phyloP scores from a whole-genome alignment of 1,140 invertebrate species.

The Meloidogyne floridensis region DNA sequence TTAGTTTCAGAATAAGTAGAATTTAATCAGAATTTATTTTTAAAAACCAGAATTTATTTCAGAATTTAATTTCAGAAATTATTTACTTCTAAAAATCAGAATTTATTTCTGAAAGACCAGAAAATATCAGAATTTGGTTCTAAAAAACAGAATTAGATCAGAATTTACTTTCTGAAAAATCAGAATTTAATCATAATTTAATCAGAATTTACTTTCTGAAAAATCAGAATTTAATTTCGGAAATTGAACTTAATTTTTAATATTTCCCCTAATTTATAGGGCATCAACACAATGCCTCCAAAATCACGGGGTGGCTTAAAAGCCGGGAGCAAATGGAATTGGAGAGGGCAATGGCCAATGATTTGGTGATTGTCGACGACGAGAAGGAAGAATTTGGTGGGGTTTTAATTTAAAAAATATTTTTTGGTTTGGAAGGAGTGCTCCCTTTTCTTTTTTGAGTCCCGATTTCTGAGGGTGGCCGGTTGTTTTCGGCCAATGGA shows the following conservation, averaged over 20 bases:
- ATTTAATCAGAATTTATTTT: too few relatives aligned
- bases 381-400: background rate
- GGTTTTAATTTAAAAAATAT: background rate
- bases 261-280: background rate
- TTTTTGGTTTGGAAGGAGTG: background rate
- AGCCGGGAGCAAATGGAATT: background rate
- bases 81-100: too few relatives aligned
- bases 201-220: too few relatives aligned
- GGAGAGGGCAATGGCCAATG: background rate
- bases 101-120: too few relatives aligned
- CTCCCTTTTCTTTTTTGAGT: too few relatives aligned
- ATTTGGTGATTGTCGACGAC: background rate
- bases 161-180: background rate
- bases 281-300: background rate
- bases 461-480: too few relatives aligned
- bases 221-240: background rate
- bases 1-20: too few relatives aligned
- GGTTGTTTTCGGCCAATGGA: too few relatives aligned
- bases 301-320: slow-evolving; percentile 8
- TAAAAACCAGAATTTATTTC: too few relatives aligned
- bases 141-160: too few relatives aligned
- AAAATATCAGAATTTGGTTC: too few relatives aligned
- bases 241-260: background rate
- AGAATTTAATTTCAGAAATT: too few relatives aligned
- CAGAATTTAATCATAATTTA: background rate